These are phyloP conservation scores for Temnothorax unifasciatus DNA, from an alignment of 2,888 invertebrate species.

Conservation along the genomic window DNA sequence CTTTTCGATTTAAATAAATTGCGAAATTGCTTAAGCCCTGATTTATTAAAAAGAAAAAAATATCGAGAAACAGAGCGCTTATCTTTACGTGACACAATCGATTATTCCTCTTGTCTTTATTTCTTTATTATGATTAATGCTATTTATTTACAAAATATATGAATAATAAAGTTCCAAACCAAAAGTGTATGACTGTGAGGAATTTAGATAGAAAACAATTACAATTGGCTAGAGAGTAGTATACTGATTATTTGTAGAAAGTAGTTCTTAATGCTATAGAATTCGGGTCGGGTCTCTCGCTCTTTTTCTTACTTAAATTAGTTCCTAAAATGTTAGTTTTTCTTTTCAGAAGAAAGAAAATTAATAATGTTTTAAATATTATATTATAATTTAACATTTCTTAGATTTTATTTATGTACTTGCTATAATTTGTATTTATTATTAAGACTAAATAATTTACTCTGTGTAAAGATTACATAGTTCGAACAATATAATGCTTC, in stretches of 20 bases:
- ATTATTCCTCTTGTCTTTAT: not conserved
- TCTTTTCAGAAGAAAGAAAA: not conserved
- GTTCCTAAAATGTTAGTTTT: not conserved
- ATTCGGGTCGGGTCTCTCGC: conserved; percentile 42
- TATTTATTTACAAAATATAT: not conserved
- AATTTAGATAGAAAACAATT: conserved; percentile 4
- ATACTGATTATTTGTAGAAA: conserved; percentile 3
- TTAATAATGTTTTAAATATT: not conserved
- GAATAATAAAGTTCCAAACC: no score
- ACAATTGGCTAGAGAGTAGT: not conserved
- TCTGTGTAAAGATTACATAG: not conserved
- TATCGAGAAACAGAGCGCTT: not conserved
- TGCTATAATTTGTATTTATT: conserved; percentile 15
- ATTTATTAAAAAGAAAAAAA: not conserved
- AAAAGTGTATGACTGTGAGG: not conserved
- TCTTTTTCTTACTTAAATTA: not conserved
- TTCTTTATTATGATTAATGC: not conserved
- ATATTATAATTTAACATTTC: not conserved
- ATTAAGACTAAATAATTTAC: not conserved
- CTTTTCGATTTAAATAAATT: conserved; percentile 9
- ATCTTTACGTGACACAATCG: not conserved
- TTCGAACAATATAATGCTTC: not conserved
- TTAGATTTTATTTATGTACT: not conserved
- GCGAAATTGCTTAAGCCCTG: not conserved
- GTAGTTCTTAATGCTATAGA: not conserved